These are phyloP conservation scores for Phortica magna DNA, from an alignment of 2,888 invertebrate species.

Conservation along the genomic window DNA sequence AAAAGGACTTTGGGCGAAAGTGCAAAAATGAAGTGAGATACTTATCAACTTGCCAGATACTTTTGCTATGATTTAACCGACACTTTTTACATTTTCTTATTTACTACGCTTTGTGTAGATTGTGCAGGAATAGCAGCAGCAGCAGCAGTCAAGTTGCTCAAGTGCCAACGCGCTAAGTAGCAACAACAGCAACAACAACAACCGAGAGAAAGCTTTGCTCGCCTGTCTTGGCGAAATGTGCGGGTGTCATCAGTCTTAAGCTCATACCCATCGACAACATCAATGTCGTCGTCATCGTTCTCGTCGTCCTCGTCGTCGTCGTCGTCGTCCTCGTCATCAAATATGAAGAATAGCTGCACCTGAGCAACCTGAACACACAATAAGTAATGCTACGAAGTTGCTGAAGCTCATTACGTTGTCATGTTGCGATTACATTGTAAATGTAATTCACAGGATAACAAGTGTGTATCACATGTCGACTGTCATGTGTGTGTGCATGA, in stretches of 20 bases:
- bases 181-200: background rate
- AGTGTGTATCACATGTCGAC: slow-evolving; percentile 5
- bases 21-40: slow-evolving; percentile 67
- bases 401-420: slow-evolving; percentile 58
- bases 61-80: slow-evolving; percentile 43
- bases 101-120: background rate
- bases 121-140: background rate
- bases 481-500: background rate
- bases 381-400: background rate
- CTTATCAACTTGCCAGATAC: slow-evolving; percentile 44
- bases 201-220: background rate
- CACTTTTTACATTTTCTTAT: slow-evolving; percentile 25
- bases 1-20: slow-evolving; percentile 55
- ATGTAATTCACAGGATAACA: slow-evolving; percentile 49
- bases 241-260: background rate
- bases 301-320: background rate
- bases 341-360: slow-evolving; percentile 26
- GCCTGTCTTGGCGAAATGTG: background rate
- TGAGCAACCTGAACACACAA: background rate
- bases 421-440: slow-evolving; percentile 62
- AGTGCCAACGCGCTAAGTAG: background rate
- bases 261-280: background rate
- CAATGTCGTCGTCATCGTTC: background rate
- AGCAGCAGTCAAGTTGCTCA: background rate
- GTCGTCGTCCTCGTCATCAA: background rate